Evolutionary conservation across 2,888 invertebrate genomes (phyloP).

Genomic region (Zygothrica quintamaculata): DNA sequence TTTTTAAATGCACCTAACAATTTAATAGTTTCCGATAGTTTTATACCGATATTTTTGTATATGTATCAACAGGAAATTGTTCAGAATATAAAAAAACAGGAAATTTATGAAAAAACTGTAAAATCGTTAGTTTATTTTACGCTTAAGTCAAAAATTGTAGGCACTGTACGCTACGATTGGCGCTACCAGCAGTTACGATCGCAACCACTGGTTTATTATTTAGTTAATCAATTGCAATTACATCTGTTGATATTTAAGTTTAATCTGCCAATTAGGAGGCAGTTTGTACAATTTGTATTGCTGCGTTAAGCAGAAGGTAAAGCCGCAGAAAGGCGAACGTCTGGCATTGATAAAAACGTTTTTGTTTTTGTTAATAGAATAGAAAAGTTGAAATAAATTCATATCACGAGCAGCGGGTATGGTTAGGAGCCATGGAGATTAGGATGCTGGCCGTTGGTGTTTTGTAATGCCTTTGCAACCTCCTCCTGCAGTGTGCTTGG

Average conservation of each 20-base stretch:
- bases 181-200: constrained; percentile 39
- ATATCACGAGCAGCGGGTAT: constrained; percentile 63
- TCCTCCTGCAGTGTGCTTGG: constrained; percentile 93
- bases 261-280: constrained; percentile 29
- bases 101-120: constrained; percentile 65
- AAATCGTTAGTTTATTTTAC: constrained; percentile 74
- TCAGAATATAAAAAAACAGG: background rate
- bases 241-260: constrained; percentile 37
- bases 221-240: constrained; percentile 35
- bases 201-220: constrained; percentile 17
- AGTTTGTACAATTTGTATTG: constrained; percentile 67
- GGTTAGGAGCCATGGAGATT: constrained; percentile 82
- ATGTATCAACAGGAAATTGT: background rate
- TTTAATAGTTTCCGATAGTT: too few relatives aligned
- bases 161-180: constrained; percentile 63
- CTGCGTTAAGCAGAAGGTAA: constrained; percentile 30
- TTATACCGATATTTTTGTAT: too few relatives aligned
- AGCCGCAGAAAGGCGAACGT: constrained; percentile 34
- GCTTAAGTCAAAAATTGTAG: constrained; percentile 65
- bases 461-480: constrained; percentile 90
- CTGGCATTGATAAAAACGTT: constrained; percentile 39
- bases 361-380: constrained; percentile 30
- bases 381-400: constrained; percentile 64
- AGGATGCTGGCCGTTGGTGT: constrained; percentile 82
- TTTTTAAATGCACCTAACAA: too few relatives aligned